phyloP scores from a whole-genome alignment of 2,797 vertebrate genomes.

The Morelia viridis region DNA sequence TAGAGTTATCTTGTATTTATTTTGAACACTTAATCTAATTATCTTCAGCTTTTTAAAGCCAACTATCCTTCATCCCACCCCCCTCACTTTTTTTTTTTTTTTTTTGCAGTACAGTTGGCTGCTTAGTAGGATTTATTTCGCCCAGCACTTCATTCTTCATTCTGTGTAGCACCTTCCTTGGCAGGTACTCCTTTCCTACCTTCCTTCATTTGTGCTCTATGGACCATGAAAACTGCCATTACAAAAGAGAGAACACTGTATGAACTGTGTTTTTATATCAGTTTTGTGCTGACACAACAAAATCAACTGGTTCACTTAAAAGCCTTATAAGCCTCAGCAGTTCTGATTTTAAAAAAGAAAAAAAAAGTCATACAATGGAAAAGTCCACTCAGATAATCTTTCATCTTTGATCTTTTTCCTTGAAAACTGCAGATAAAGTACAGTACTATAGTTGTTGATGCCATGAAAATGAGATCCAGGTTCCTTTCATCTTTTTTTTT shows the following conservation, averaged over 20 bases:
- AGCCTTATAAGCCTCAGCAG: constrained; percentile 60
- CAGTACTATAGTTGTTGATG: background rate
- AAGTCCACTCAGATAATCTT: constrained; percentile 23
- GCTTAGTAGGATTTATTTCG: constrained; percentile 54
- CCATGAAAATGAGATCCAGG: background rate
- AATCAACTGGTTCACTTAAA: constrained; percentile 55
- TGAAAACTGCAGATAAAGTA: background rate
- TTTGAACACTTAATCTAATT: constrained; percentile 44
- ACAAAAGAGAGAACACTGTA: constrained; percentile 52
- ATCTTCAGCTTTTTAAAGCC: constrained; percentile 47
- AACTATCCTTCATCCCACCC: constrained; percentile 6
- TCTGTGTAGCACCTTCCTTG: constrained; percentile 60
- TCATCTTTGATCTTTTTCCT: constrained; percentile 35
- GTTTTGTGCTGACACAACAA: constrained; percentile 69
- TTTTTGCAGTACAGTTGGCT: constrained; percentile 37
- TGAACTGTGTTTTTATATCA: constrained; percentile 59
- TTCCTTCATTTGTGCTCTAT: constrained; percentile 68
- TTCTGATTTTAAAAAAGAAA: constrained; percentile 39
- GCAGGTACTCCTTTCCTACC: constrained; percentile 63
- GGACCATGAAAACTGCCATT: constrained; percentile 68
- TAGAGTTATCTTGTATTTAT: constrained; percentile 28
- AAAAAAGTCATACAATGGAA: constrained; percentile 11
- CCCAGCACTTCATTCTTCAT: constrained; percentile 52
- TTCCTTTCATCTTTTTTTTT: constrained; percentile 12
- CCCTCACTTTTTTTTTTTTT: background rate